Evolutionary conservation across 2,888 invertebrate species (phyloP), one percentile per base, ranked within the genome.

Genomic region (Tenthredo mesomela): DNA sequence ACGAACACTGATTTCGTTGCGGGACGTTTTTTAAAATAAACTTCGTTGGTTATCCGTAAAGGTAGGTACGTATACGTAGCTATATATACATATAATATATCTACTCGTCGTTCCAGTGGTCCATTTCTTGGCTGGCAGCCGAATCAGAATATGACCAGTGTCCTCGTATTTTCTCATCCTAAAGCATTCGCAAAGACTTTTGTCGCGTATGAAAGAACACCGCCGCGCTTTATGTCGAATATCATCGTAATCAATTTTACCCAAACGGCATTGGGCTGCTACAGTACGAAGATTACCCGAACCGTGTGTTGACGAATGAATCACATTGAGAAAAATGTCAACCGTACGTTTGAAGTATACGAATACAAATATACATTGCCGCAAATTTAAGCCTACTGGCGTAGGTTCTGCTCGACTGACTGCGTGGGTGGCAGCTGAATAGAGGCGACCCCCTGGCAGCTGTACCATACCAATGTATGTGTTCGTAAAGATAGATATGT

Each of bases 1-100:
- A 58, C 61, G n/a, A 40, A 61, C 61, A 40, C 40, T 80, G 80
- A 80, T 80, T 80, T 80, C 61, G 58, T 80, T 61, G 80, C 9
- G 21, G 80, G n/a, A 61, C 61, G 21, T 80, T 37, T 80, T 58
- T 29, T 25, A 61, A 80, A 61, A 80, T 40, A 80, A 61, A 61
- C 9, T 61, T 61, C 54, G 25, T n/a, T 58, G 18, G 15, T 21
- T 29, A 33, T 29, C 37, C 18, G 15, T 37, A 61, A 15, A 54
- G 54, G 67, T 65, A 29, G 6, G 10, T 25, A 67, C 15, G 29
- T 67, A 15, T 67, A 25, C 40, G 21, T 50, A 29, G 25, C 40
- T 43, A 33, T 29, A 75, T 29, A 29, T 29, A 2, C 33, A 4
- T 33, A 33, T 43, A 25, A 47, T n/a, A 29, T 21, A 29, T 29